Evolutionary conservation across 2,888 invertebrate genomes (phyloP).

Genomic region (Stenoptilia bipunctidactyla): DNA sequence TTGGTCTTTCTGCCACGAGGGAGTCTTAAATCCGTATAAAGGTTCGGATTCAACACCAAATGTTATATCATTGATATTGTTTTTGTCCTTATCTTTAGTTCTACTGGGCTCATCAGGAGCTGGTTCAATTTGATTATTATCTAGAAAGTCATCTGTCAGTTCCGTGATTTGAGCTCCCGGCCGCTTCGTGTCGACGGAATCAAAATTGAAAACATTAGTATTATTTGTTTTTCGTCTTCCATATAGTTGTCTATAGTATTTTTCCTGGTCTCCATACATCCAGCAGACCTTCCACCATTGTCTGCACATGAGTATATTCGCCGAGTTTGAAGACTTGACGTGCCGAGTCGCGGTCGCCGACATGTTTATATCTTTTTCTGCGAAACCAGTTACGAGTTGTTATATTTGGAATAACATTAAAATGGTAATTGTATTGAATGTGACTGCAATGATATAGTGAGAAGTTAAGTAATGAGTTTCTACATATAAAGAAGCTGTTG

Average conservation of each 20-base stretch:
- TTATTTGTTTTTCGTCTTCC: constrained; percentile 69
- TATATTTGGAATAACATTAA: background rate
- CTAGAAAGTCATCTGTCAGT: constrained; percentile 60
- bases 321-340: constrained; percentile 69
- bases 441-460: background rate
- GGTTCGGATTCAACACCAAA: constrained; percentile 49
- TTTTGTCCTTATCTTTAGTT: too few relatives aligned
- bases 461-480: background rate
- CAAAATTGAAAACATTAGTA: constrained; percentile 42
- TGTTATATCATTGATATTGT: constrained; percentile 15
- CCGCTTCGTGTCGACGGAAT: constrained; percentile 42
- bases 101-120: constrained; percentile 40
- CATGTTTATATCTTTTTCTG: constrained; percentile 31
- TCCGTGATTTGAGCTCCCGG: constrained; percentile 65
- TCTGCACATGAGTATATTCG: constrained; percentile 85
- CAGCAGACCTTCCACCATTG: constrained; percentile 94
- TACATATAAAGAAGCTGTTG: background rate
- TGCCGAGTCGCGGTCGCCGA: constrained; percentile 64
- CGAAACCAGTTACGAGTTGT: background rate
- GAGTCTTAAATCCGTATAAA: constrained; percentile 46
- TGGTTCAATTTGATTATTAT: constrained; percentile 47
- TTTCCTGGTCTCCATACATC: constrained; percentile 88
- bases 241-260: constrained; percentile 86
- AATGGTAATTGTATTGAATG: background rate
- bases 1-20: constrained; percentile 63